These are phyloP conservation scores for Elephantulus edwardii DNA, from an alignment of 2,113 vertebrate genomes.

Conservation along the genomic window DNA sequence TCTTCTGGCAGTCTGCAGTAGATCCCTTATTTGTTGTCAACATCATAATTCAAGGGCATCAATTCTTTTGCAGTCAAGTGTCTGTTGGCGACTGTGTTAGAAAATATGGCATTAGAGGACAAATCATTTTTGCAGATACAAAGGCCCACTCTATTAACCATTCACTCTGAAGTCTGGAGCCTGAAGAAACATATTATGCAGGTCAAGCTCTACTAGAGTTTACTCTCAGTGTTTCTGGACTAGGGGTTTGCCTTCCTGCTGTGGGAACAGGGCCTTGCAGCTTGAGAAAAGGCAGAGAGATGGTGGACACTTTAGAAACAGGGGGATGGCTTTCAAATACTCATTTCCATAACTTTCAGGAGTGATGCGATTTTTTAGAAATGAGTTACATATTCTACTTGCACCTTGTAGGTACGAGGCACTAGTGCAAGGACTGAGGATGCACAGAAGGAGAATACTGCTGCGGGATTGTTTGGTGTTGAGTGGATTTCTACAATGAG, in stretches of 20 bases:
- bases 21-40: not conserved
- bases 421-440: not conserved
- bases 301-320: not conserved
- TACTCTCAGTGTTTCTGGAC: not conserved
- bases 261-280: not conserved
- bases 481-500: not conserved
- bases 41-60: not conserved
- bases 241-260: not conserved
- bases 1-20: not conserved
- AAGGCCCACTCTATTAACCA: not conserved
- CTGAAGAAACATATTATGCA: not conserved
- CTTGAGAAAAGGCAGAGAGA: not conserved
- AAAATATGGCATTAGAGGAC: not conserved
- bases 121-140: not conserved
- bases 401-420: not conserved
- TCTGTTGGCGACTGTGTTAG: not conserved
- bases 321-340: not conserved
- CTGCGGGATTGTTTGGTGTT: not conserved
- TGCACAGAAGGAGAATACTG: not conserved
- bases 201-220: not conserved
- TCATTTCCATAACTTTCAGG: slow-evolving; percentile 8
- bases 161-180: not conserved
- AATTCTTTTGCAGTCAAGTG: not conserved
- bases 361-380: not conserved
- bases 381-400: not conserved